phyloP scores from a whole-genome alignment of 1,140 invertebrate genomes.

The Campoletis sonorensis region DNA sequence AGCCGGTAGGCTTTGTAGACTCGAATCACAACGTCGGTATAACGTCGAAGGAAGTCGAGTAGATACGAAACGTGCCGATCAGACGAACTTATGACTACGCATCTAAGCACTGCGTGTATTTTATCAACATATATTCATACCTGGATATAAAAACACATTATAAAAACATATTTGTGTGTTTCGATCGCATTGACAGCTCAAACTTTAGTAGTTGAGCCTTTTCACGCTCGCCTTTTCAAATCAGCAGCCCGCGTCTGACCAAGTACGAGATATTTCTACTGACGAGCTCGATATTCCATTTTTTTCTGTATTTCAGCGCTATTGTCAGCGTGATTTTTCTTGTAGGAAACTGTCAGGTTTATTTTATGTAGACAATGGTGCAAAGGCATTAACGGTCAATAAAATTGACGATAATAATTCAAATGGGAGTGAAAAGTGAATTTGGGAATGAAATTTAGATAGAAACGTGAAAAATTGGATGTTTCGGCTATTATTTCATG shows the following conservation, averaged over 20 bases:
- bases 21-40: not conserved
- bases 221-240: not conserved
- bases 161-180: too few relatives aligned
- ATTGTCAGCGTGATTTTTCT: too few relatives aligned
- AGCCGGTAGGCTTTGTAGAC: constrained; percentile 1
- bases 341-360: too few relatives aligned
- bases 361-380: too few relatives aligned
- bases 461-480: not conserved
- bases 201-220: not conserved
- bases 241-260: not conserved
- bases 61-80: constrained; percentile 1
- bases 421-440: not conserved
- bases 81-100: not conserved
- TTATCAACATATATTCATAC: not conserved
- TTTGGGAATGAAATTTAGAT: not conserved
- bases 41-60: constrained; percentile 5
- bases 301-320: too few relatives aligned
- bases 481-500: not conserved
- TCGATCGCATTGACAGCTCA: not conserved
- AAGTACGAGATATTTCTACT: constrained; percentile 7
- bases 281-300: not conserved
- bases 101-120: not conserved
- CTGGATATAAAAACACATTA: not conserved
- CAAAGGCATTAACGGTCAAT: too few relatives aligned
- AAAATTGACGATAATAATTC: too few relatives aligned